Evolutionary conservation across 2,888 invertebrate genomes (phyloP), one percentile per base, ranked within the genome.

Genomic region (Bellardia pandia): DNA sequence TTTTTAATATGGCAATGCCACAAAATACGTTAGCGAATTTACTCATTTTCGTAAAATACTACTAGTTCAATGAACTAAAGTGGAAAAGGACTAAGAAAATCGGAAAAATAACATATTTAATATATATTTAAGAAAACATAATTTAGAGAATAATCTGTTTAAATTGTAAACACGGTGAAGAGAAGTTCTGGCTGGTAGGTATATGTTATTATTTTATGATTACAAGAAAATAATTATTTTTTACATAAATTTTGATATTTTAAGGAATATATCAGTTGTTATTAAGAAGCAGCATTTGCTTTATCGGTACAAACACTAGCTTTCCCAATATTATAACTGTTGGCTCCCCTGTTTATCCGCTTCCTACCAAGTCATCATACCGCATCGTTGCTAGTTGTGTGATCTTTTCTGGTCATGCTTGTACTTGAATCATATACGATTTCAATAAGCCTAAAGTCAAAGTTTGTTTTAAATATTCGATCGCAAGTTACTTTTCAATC

Each of bases 301-400:
- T 75, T 48, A 75, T 48, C 60, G 60, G 74, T 79, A 60, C 13
- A 13, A 30, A n/a, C n/a, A 40, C 45, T 30, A 13, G 2, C 0
- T 51, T 48, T 16, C 51, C 16, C 40, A 6, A 68, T 30, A 81
- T 81, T 72, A 48, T 68, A 53, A 40, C 53, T 53, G 81, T 87
- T 87, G 84, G 87, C 85, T 56, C 77, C 81, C 69, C 85, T 87
- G 87, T 9, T 56, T 40, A 80, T 86, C 86, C 86, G 84, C 51
- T 77, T 86, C 80, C 86, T 62, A 9, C 45, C 23, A 45, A n/a
- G 51, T 48, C 11, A 13, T 58, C 6, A 58, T 8, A 42, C 6
- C 48, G 13, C 48, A 51, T 51, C 37, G 5, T 72, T 60, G 23
- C 3, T 45, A 56, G 51, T 7, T 13, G 40, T 62, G 11, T 51